Base-by-base conservation (phyloP, 2,113 vertebrate genomes). In the Cyanoramphus novaezelandiae region DNA sequence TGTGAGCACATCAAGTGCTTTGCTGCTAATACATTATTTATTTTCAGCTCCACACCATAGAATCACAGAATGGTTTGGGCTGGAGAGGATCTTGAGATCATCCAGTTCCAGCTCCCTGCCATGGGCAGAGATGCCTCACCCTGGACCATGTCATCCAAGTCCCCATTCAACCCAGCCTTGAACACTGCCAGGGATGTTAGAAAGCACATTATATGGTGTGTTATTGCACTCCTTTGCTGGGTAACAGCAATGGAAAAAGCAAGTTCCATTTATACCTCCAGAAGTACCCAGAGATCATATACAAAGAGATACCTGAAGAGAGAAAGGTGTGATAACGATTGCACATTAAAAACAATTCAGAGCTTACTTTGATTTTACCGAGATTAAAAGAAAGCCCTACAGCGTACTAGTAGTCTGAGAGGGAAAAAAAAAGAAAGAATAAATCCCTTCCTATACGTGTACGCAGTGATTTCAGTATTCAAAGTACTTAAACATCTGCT, bases 401-500 rank as follows among this genome's bases (percentile, higher is more conserved):
- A 95, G 84, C 79, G 71, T 77, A 88, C 31, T 47, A 63, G 49
- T 4, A 90, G 70, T 18, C 35, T 43, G 49, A 72, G 41, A 78
- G 27, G 1, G 29, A 41, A 55, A 72, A 67, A 37, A 35, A 41
- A 25, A 35, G 37, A 25, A 6, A 29, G 57, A 59, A 35, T 59
- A 59, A 59, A 69, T 3, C 71, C 24, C 37, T 62, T 81, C 75
- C 90, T 92, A 18, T 65, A 75, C 0, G 3, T 47, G 43, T 25
- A 47, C 0, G 13, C 13, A 65, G 75, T 13, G 74, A 92, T 85
- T 95, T 87, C 94, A 77, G 86, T 18, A 90, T 44, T 93, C 79
- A 88, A 65, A 95, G 92, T 97, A 93, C 80, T 97, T 97, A 97
- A 97, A 96, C 96, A 97, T 97, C 95, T 97, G 96, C 70, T 97